phyloP scores from a whole-genome alignment of 2,888 invertebrate species.

The Uloborus plumipes region DNA sequence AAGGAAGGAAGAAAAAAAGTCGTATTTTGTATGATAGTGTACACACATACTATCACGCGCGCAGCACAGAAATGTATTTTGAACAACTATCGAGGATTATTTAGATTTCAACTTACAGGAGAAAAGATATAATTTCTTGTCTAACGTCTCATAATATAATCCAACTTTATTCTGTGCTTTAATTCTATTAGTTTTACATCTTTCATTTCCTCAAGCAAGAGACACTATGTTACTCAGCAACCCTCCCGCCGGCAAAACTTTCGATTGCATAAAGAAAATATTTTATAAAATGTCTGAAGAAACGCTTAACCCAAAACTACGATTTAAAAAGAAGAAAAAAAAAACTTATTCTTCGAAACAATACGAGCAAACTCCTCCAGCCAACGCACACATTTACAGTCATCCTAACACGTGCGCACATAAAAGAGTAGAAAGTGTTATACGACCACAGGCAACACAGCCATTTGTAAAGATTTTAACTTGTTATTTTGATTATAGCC shows the following conservation, averaged over 20 bases:
- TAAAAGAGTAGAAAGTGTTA: conserved; percentile 37
- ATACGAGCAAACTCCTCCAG: background rate
- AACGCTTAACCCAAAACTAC: conserved; percentile 3
- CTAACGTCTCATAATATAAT: no score
- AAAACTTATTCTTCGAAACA: background rate
- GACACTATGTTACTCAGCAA: background rate
- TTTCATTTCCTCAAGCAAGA: background rate
- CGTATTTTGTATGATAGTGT: no score
- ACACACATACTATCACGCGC: no score
- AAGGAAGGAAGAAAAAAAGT: no score
- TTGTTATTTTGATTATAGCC: conserved; percentile 27
- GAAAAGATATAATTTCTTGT: no score
- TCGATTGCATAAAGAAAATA: conserved; percentile 1
- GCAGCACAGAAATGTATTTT: no score
- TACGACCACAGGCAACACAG: conserved; percentile 34
- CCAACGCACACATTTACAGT: no score
- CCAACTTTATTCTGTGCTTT: no score
- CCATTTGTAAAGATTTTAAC: conserved; percentile 34
- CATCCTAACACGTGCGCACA: conserved; percentile 10
- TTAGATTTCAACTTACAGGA: no score
- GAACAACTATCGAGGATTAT: no score
- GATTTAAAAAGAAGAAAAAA: background rate
- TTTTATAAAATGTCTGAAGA: background rate
- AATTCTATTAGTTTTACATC: no score
- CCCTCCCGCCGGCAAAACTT: background rate